phyloP scores from a whole-genome alignment of 1,140 invertebrate genomes.

The Macrosteles quadrilineatus region DNA sequence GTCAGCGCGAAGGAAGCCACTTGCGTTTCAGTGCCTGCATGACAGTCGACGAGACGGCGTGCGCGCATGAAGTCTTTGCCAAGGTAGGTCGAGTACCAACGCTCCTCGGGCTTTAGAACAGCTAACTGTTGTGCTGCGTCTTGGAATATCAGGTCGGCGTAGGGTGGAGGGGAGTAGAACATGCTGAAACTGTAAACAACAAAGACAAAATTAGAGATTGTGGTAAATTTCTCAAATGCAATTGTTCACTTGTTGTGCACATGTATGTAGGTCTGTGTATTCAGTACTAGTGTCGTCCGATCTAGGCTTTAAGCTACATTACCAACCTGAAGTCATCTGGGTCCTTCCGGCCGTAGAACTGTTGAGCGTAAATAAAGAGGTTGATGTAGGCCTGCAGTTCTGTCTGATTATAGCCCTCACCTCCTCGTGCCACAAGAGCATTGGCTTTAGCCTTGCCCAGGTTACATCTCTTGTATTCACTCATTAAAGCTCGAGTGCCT shows the following conservation, averaged over 20 bases:
- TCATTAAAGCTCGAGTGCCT: constrained; percentile 72
- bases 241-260: constrained; percentile 9
- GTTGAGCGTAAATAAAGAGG: constrained; percentile 86
- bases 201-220: constrained; percentile 28
- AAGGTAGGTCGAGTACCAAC: constrained; percentile 68
- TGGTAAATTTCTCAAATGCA: background rate
- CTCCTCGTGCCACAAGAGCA: constrained; percentile 84
- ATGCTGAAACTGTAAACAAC: constrained; percentile 76
- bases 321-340: constrained; percentile 78
- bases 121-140: constrained; percentile 85
- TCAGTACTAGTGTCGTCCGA: too few relatives aligned
- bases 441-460: constrained; percentile 89
- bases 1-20: constrained; percentile 12
- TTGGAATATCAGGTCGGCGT: constrained; percentile 88
- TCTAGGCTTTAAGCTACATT: background rate
- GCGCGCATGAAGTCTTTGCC: constrained; percentile 76
- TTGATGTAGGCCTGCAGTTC: constrained; percentile 83
- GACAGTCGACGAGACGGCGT: constrained; percentile 74
- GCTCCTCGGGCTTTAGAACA: constrained; percentile 62
- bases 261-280: background rate
- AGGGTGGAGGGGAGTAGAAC: constrained; percentile 80
- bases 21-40: constrained; percentile 54
- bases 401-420: constrained; percentile 71
- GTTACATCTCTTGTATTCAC: constrained; percentile 84
- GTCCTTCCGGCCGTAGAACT: constrained; percentile 83